Base-by-base conservation (phyloP, 2,113 vertebrate species). In the Sus scrofa region DNA sequence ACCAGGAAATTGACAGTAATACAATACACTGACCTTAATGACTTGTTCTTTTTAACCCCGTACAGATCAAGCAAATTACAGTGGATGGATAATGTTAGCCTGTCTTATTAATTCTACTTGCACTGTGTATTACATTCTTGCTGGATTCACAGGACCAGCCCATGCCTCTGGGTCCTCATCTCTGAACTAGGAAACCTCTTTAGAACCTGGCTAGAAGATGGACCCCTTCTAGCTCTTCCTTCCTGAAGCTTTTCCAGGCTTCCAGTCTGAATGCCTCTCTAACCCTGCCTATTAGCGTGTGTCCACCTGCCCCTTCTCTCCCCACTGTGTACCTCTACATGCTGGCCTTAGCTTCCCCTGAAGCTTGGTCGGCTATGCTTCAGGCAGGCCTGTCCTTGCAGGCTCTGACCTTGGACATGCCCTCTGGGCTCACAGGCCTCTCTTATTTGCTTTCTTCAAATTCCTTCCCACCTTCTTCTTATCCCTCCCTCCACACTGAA, bases 371-470 rank as follows among this genome's bases (percentile, higher is more conserved):
- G 0, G 9, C 34, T 74, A 56, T 44, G 26, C 32, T 58, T 32
- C 67, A 78, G 44, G 4, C 27, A 68, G 39, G 30, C 7, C 89
- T 89, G 56, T 68, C 62, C 20, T n/a, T 32, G 22, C 15, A 92
- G 81, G 39, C 56, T 79, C 71, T 86, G 44, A 26, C 54, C 74
- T 94, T 79, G 39, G n/a, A 39, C 67, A 37, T 50, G 7, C 37
- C 14, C 14, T 79, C 50, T 75, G 68, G 65, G 7, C 52, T 89
- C 62, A 32, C 19, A 62, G 39, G 15, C 9, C 44, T 86, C 52
- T 84, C 58, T 9, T 62, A 56, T 79, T 86, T 71, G 22, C 60
- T 95, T 86, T 65, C 63, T 89, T 89, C 74, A 70, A 52, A 71
- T 95, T 84, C 58, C 60, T 74, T 84, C 54, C 27, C 13, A 63